These are phyloP conservation scores for Zeuzera pyrina DNA, from an alignment of 2,888 invertebrate species.

Conservation along the genomic window DNA sequence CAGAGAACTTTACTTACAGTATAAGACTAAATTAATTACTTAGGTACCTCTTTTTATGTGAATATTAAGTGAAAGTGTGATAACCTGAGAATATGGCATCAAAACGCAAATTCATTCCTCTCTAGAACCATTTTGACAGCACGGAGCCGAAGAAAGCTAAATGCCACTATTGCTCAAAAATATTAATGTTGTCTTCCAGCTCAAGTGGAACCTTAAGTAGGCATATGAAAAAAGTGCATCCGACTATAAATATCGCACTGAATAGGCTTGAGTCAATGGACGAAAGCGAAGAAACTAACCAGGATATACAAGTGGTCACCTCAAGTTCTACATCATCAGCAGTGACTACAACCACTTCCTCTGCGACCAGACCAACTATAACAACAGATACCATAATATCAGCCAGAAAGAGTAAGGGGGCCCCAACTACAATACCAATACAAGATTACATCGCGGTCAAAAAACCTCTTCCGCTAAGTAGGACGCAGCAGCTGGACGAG, in stretches of 20 bases:
- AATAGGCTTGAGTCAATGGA: neutral
- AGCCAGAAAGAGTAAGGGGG: neutral
- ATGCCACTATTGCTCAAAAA: neutral
- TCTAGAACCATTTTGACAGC: no score
- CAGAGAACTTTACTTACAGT: no score
- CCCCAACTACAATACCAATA: neutral
- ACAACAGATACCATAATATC: neutral
- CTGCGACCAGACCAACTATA: neutral
- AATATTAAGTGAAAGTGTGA: no score
- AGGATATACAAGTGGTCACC: neutral
- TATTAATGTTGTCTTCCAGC: neutral
- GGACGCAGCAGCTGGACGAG: conserved; percentile 1
- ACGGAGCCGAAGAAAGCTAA: no score
- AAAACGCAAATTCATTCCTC: no score
- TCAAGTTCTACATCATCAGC: neutral
- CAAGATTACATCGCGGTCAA: neutral
- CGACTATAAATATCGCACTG: neutral
- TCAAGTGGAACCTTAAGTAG: neutral
- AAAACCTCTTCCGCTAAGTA: neutral
- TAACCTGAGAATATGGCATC: no score
- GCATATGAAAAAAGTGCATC: neutral
- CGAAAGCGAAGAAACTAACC: neutral
- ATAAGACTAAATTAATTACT: no score
- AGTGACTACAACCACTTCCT: neutral
- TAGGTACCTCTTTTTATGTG: no score